Base-by-base conservation (phyloP, 2,113 vertebrate genomes). In the Crotalus tigris region DNA sequence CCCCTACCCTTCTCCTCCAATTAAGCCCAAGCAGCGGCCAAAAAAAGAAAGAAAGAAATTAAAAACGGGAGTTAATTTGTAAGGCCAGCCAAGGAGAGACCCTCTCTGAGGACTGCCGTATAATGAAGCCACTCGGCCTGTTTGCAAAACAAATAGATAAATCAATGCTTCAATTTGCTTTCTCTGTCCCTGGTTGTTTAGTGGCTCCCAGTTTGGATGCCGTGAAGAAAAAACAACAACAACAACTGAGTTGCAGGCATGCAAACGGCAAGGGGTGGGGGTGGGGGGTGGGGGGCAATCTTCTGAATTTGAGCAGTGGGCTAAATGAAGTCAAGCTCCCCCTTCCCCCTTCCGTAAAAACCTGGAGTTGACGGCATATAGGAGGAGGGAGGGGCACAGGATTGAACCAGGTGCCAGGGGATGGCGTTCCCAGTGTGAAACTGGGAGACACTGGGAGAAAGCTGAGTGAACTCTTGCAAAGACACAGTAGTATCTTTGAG, bases 121-220 rank as follows among this genome's bases (percentile, higher is more conserved):
- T 44, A 97, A 97, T 93, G 95, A 96, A 97, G 96, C 96, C 81
- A 90, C 95, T 87, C 88, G 96, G 94, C 92, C 93, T 94, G 91
- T 94, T 94, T 96, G 97, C 97, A 97, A 97, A 97, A 97, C 97
- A 97, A 98, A 98, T 95, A 98, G 96, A 97, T 97, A 97, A 97
- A 98, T 98, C 97, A 97, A 97, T 96, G 96, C 95, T 97, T 97
- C 97, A 97, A 96, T 97, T 98, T 97, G 97, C 97, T 96, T 96
- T 93, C 23, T 1, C 24, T 94, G 95, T 6, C 93, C 64, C 17
- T 92, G 69, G 96, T 95, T 96, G 97, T 97, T 97, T 96, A 97
- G 97, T 95, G 95, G 97, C 97, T 87, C 95, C 57, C 92, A 94
- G 91, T 91, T 46, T 57, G 0, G 4, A 81, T 87, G 0, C 64